These are phyloP conservation scores for Lepidochitona cinerea DNA, from an alignment of 2,888 invertebrate genomes.

Conservation along the genomic window DNA sequence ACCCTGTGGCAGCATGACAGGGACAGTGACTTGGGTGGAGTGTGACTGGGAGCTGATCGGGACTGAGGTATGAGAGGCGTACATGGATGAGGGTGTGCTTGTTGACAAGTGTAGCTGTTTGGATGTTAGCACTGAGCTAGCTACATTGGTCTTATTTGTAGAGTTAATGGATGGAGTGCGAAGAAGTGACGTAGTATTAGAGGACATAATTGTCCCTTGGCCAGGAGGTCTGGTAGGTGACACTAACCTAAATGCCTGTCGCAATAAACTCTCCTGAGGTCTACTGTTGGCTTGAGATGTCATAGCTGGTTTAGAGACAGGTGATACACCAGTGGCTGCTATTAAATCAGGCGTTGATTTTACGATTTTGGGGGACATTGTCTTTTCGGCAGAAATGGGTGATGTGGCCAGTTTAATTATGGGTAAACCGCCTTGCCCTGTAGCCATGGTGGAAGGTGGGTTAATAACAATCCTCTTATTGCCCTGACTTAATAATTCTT, in stretches of 20 bases:
- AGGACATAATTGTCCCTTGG: neutral
- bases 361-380: neutral
- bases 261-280: neutral
- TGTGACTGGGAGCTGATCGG: slow-evolving; percentile 9
- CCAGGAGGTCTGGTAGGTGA: neutral
- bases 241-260: neutral
- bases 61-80: neutral
- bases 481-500: neutral
- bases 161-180: neutral
- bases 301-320: neutral
- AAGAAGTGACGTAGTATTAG: no score
- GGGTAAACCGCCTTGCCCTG: neutral
- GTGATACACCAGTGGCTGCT: no score
- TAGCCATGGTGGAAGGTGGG: neutral
- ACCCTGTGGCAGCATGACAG: neutral
- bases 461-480: neutral
- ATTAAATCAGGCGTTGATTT: no score
- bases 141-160: no score
- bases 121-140: neutral
- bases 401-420: neutral
- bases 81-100: slow-evolving; percentile 1
- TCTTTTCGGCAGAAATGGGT: neutral
- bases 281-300: neutral
- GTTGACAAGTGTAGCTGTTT: neutral
- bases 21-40: slow-evolving; percentile 11